Evolutionary conservation across 2,888 invertebrate genomes (phyloP), one percentile per base, ranked within the genome.

Genomic region (Nemurella pictetii): DNA sequence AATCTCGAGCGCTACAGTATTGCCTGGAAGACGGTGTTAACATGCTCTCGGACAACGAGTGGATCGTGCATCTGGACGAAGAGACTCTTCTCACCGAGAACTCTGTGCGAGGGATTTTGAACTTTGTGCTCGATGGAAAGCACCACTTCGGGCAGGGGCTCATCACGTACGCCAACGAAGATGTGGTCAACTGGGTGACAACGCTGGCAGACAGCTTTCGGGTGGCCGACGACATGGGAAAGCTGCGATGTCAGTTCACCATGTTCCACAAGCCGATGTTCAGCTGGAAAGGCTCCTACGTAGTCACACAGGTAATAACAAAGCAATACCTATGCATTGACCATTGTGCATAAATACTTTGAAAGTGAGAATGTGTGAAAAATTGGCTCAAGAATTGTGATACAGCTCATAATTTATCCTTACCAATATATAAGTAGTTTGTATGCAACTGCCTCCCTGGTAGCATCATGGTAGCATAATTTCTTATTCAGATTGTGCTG

Each of bases 251-350:
- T 87, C 98, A 98, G 90, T 98, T 99, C 89, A 95, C 95, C 88
- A 92, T 96, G 90, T 98, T 99, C 90, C 98, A 98, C 90, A 97
- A 96, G 89, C 98, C 99, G 26, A 92, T 98, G 85, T 98, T 99
- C 90, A 98, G 98, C 90, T 98, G 98, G 98, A 99, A 99, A 91
- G 99, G 99, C 86, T 98, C 98, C 77, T 99, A 96, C 91, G 98
- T 99, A 87, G 98, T 99, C 12, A 98, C 98, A 87, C 97, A 98
- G 94, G 97, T 97, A 90, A 91, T 90, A 12, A 55, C 15, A 55
- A 12, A 55, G 9, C 9, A 12, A 55, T 55, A 55, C 15, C 9
- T 55, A 55, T 55, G 15, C 15, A 55, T 55, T 55, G 15, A 55
- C n/a, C n/a, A n/a, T n/a, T n/a, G n/a, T n/a, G n/a, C n/a, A n/a